Conservation (phyloP, 1,140 invertebrate species). For the roundworm (Caenorhabditis elegans) region DNA sequence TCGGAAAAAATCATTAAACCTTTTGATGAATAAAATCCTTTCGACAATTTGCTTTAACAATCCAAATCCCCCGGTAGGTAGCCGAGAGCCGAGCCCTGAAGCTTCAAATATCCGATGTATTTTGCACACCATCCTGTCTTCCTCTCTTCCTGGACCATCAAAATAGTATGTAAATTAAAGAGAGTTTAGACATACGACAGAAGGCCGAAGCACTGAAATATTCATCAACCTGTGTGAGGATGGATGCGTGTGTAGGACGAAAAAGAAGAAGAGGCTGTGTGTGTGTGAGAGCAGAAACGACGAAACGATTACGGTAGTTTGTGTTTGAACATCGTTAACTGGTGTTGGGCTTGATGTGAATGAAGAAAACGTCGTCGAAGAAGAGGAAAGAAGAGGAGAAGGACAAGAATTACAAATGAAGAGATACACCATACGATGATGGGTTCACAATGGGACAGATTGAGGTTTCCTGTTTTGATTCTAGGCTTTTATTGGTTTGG, state of each 20-base stretch:
- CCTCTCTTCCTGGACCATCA: background rate
- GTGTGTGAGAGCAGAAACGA: conserved; percentile 3
- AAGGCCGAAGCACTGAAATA: conserved; percentile 29
- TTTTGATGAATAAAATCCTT: too few species aligned
- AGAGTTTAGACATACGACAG: background rate
- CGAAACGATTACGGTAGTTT: conserved; percentile 27
- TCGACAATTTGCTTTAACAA: too few species aligned
- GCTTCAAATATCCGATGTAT: conserved; percentile 14
- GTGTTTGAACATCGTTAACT: conserved; percentile 30
- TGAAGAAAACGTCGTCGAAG: too few species aligned
- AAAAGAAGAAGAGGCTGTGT: background rate
- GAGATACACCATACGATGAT: background rate
- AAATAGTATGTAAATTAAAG: background rate
- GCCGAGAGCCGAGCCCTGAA: background rate
- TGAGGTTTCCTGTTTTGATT: conserved; percentile 4
- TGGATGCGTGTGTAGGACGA: conserved; percentile 14
- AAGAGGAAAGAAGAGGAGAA: background rate
- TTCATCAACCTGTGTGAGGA: conserved; percentile 32
- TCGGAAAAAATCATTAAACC: too few species aligned
- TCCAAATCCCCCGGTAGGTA: too few species aligned
- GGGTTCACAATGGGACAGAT: too few species aligned
- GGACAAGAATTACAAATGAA: conserved; percentile 25
- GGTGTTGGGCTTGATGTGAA: background rate
- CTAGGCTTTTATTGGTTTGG: conserved; percentile 19
- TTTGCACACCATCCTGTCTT: conserved; percentile 31